phyloP scores from a whole-genome alignment of 2,113 vertebrate genomes.

The Mirounga angustirostris region DNA sequence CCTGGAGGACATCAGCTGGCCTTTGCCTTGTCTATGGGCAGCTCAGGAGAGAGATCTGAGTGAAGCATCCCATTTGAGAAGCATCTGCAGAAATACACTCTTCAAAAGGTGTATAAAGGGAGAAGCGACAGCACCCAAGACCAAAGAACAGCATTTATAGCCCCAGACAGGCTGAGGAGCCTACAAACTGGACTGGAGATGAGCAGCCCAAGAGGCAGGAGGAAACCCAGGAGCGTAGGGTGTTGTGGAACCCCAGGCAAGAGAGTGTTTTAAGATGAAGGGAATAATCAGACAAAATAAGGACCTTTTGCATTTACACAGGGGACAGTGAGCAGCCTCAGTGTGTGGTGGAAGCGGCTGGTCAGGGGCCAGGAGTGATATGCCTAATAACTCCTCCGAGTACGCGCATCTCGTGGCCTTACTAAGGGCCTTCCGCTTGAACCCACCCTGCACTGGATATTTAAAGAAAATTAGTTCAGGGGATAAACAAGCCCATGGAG shows the following conservation, averaged over 20 bases:
- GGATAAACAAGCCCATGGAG: not conserved
- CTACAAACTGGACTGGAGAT: not conserved
- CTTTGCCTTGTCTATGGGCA: not conserved
- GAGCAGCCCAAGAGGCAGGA: not conserved
- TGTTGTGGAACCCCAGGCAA: not conserved
- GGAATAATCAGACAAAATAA: not conserved
- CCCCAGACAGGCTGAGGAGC: not conserved
- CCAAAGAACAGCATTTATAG: not conserved
- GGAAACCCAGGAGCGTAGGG: not conserved
- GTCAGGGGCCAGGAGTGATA: not conserved
- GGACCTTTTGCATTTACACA: not conserved
- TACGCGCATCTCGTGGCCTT: not conserved
- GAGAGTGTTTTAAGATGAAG: not conserved
- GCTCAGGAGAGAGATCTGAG: not conserved
- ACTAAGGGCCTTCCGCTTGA: not conserved
- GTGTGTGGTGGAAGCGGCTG: not conserved
- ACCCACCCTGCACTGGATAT: not conserved
- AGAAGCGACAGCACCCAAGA: not conserved
- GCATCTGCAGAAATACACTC: not conserved
- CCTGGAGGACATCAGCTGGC: not conserved
- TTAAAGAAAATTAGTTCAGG: not conserved
- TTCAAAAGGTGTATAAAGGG: not conserved
- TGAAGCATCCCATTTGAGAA: not conserved
- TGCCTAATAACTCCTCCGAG: not conserved
- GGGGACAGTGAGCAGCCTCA: not conserved